Conservation (phyloP, 2,797 vertebrate genomes). For the Halcyon chelicuti region DNA sequence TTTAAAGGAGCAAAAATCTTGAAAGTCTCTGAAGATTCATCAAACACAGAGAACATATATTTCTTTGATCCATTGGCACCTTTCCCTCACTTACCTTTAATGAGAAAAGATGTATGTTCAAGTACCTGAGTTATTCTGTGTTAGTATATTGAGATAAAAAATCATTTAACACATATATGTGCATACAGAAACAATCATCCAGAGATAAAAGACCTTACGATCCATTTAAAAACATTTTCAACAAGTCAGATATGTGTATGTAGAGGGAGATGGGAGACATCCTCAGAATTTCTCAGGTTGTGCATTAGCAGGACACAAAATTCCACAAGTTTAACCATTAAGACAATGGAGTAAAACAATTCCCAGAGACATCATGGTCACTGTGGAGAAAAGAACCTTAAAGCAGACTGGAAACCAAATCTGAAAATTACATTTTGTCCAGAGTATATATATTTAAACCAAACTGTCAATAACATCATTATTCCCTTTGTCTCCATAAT, state of each 20-base stretch:
- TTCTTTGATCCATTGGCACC: neutral
- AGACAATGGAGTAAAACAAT: neutral
- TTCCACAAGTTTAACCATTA: neutral
- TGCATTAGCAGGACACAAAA: neutral
- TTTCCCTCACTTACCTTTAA: neutral
- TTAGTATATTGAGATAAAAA: neutral
- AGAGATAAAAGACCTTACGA: neutral
- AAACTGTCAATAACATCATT: neutral
- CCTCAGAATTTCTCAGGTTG: neutral
- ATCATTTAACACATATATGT: neutral
- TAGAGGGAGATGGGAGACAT: neutral
- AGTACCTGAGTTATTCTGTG: neutral
- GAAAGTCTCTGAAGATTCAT: neutral
- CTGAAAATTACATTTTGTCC: neutral
- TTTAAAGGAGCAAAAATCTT: neutral
- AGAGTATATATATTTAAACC: neutral
- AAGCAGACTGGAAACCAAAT: neutral
- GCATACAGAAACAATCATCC: fast-evolving
- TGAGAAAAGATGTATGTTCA: neutral
- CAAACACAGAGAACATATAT: neutral
- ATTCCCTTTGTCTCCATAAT: neutral
- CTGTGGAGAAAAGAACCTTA: neutral
- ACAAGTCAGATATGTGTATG: neutral
- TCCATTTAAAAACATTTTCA: neutral
- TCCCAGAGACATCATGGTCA: neutral